Evolutionary conservation across 1,140 invertebrate genomes (phyloP).

Genomic region (Protaetia brevitarsis): DNA sequence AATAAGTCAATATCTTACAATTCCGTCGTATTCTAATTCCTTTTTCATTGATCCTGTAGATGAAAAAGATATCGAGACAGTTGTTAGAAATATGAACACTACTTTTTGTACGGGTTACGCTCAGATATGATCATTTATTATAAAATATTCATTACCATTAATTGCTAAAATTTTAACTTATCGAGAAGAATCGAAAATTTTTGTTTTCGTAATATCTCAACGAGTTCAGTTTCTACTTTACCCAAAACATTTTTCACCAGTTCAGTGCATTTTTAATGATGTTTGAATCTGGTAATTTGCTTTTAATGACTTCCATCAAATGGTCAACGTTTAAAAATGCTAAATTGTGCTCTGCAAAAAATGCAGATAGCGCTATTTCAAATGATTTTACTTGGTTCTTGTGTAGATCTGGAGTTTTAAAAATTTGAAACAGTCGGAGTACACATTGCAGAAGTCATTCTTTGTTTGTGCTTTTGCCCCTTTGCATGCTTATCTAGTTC

Average conservation of each 20-base stretch:
- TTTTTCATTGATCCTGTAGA: too few relatives aligned
- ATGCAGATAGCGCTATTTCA: background rate
- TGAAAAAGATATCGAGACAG: too few relatives aligned
- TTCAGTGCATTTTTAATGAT: background rate
- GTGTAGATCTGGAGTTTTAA: background rate
- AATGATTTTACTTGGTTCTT: background rate
- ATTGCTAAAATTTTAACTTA: too few relatives aligned
- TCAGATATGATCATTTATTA: too few relatives aligned
- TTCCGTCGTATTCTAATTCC: too few relatives aligned
- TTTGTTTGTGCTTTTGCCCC: background rate
- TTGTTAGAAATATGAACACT: too few relatives aligned
- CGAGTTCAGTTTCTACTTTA: background rate
- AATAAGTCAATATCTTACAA: too few relatives aligned
- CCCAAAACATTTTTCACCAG: background rate
- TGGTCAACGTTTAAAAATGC: background rate
- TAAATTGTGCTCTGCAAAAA: background rate
- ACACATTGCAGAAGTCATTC: background rate
- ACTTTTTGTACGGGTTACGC: too few relatives aligned
- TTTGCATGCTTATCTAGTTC: background rate
- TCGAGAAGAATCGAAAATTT: background rate
- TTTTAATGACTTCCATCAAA: background rate
- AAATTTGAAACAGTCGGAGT: too few relatives aligned
- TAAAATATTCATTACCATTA: too few relatives aligned
- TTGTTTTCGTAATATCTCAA: background rate
- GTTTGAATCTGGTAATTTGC: background rate